These are phyloP conservation scores for Acropora yongei DNA, from an alignment of 64 coral and sea anemone species.

Conservation along the genomic window DNA sequence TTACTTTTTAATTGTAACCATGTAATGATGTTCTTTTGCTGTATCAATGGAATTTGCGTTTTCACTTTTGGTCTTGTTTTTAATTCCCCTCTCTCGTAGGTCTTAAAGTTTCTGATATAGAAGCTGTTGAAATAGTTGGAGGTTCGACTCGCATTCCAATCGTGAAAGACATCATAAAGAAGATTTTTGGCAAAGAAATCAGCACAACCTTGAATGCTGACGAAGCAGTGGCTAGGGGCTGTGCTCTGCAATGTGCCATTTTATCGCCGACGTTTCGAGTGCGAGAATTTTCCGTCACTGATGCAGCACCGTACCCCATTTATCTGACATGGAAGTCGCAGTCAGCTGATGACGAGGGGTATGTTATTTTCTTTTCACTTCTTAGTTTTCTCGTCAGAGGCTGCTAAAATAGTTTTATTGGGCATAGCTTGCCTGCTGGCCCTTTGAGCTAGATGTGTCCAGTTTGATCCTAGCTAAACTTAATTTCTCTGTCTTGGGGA, in stretches of 20 bases:
- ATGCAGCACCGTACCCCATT: slow-evolving; percentile 91
- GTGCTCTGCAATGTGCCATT: slow-evolving; percentile 98
- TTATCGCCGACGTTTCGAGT: slow-evolving; percentile 95
- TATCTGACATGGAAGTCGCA: slow-evolving; percentile 86
- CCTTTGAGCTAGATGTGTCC: no score
- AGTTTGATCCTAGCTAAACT: no score
- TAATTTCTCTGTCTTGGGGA: no score
- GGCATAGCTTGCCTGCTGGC: no score
- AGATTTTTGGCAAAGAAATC: slow-evolving; percentile 81
- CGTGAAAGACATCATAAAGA: slow-evolving; percentile 80
- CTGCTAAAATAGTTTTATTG: no score
- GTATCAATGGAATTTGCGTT: no score
- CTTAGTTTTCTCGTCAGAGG: no score
- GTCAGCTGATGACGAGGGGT: slow-evolving; percentile 88
- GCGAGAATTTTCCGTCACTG: slow-evolving; percentile 89
- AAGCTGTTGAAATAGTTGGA: slow-evolving; percentile 94
- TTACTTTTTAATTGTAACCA: no score
- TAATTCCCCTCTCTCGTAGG: slow-evolving; percentile 41
- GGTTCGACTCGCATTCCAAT: slow-evolving; percentile 92
- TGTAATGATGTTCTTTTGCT: no score
- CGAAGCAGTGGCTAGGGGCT: slow-evolving; percentile 95
- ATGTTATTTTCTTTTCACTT: neutral
- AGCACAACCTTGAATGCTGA: slow-evolving; percentile 98
- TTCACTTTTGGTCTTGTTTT: neutral
- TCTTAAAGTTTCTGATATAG: slow-evolving; percentile 82